Evolutionary conservation across 1,140 invertebrate genomes (phyloP).

Genomic region (Arion vulgaris): DNA sequence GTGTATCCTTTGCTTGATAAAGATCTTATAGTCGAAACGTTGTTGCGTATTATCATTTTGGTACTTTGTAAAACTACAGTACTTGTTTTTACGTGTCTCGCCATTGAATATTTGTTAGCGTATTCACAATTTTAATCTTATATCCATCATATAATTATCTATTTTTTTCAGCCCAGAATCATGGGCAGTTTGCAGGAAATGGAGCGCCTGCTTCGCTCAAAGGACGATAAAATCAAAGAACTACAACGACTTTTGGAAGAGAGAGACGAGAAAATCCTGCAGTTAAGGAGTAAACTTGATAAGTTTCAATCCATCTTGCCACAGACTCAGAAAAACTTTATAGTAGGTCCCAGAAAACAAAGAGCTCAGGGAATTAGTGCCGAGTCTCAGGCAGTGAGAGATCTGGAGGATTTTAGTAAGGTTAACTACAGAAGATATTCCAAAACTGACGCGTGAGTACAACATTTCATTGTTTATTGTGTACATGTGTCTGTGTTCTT

Average conservation of each 20-base stretch:
- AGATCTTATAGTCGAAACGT: too few species aligned
- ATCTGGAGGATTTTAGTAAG: constrained; percentile 82
- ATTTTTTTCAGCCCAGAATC: not conserved
- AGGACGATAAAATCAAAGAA: constrained; percentile 80
- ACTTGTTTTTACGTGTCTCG: too few species aligned
- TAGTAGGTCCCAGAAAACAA: constrained; percentile 77
- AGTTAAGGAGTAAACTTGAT: constrained; percentile 90
- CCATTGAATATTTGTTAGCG: too few species aligned
- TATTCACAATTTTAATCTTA: too few species aligned
- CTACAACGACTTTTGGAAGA: constrained; percentile 65
- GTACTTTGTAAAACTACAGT: too few species aligned
- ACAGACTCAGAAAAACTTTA: constrained; percentile 73
- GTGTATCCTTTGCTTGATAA: too few species aligned
- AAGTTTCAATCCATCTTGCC: constrained; percentile 93
- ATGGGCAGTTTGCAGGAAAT: constrained; percentile 59
- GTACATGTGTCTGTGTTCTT: too few species aligned
- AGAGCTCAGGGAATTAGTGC: constrained; percentile 94
- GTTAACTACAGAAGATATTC: constrained; percentile 50
- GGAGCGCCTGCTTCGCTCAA: constrained; percentile 73
- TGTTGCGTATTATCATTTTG: too few species aligned
- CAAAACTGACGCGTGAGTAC: constrained; percentile 61
- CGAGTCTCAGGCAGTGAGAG: constrained; percentile 85
- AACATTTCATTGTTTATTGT: not conserved
- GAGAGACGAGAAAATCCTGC: constrained; percentile 85
- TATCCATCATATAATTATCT: too few species aligned